Percentiles rank a stretch among this genome's conserved stretches.
phyloP scores from a whole-genome alignment of 1,140 invertebrate genomes.

The Samia ricini region DNA sequence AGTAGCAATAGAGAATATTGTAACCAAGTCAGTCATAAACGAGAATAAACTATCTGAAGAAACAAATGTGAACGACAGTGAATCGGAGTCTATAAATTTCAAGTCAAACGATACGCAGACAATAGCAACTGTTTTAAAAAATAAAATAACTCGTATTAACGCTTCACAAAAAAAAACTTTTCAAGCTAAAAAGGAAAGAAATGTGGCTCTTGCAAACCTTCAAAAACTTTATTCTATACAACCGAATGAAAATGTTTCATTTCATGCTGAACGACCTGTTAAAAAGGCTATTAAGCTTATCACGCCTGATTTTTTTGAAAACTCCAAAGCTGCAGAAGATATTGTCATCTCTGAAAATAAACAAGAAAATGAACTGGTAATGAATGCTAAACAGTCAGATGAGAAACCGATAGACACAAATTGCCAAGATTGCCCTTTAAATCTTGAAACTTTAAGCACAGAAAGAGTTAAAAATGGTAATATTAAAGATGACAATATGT shows the following conservation, averaged over 20 bases:
- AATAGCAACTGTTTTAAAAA: not conserved
- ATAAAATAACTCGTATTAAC: not conserved
- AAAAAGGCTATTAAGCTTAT: conserved; percentile 28
- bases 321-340: conserved; percentile 8
- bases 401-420: not conserved
- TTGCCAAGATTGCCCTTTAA: not conserved
- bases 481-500: not conserved
- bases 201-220: conserved; percentile 40
- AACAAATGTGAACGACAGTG: not conserved
- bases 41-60: not conserved
- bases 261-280: not conserved
- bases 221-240: conserved; percentile 5
- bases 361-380: not conserved
- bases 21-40: not conserved
- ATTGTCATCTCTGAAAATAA: not conserved
- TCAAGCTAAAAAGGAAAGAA: conserved; percentile 41
- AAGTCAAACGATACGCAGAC: not conserved
- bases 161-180: not conserved
- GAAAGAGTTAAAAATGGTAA: not conserved
- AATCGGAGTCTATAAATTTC: not conserved
- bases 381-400: not conserved
- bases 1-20: not conserved
- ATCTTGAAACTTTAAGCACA: not conserved
- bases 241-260: conserved; percentile 15
- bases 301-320: conserved; percentile 38